Percentiles rank a stretch among this genome's conserved stretches.
These are phyloP conservation scores for Drosophila erecta DNA, from an alignment of 1,140 invertebrate species.

Conservation along the genomic window DNA sequence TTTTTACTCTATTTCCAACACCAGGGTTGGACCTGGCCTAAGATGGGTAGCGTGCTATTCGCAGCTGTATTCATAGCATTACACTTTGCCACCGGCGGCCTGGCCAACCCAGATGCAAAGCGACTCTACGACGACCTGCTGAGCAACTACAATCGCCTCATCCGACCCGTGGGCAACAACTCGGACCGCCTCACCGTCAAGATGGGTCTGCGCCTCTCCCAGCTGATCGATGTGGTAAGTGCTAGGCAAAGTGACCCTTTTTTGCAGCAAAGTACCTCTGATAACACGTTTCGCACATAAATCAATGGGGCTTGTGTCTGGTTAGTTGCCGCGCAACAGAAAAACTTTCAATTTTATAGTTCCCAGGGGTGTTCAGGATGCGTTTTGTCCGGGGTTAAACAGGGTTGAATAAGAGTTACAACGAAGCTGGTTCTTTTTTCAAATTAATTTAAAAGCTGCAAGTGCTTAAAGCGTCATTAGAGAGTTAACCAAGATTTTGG, in stretches of 20 bases:
- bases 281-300: constrained; percentile 2
- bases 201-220: constrained; percentile 97
- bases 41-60: constrained; percentile 90
- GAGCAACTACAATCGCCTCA: constrained; percentile 98
- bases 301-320: background rate
- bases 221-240: constrained; percentile 99
- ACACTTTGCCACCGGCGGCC: constrained; percentile 87
- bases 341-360: background rate
- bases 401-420: background rate
- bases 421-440: background rate
- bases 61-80: constrained; percentile 89
- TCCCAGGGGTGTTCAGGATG: background rate
- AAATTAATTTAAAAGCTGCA: background rate
- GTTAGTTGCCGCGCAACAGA: background rate
- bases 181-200: constrained; percentile 97
- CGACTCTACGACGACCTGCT: constrained; percentile 97
- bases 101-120: constrained; percentile 95
- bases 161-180: constrained; percentile 98
- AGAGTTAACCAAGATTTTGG: no score
- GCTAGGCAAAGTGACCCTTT: constrained; percentile 15
- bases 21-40: constrained; percentile 93
- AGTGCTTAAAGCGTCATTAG: no score
- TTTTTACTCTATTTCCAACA: constrained; percentile 7
- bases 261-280: no score
- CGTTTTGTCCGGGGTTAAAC: background rate